Percentiles rank a stretch among this genome's conserved stretches.
phyloP scores from a whole-genome alignment of 1,140 invertebrate species.

The Drosophila guanche region DNA sequence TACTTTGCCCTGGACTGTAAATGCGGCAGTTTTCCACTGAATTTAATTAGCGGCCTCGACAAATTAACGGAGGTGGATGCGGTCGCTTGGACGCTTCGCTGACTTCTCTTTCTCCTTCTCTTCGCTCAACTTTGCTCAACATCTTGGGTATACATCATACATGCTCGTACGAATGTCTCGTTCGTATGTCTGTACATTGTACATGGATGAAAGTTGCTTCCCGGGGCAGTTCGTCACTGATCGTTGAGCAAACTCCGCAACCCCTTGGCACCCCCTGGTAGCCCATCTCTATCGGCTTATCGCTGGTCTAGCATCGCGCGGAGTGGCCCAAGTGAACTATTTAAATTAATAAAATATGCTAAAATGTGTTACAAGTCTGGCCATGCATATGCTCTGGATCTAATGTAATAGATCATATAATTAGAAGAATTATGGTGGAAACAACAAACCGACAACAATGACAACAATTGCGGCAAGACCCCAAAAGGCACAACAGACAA shows the following conservation, averaged over 20 bases:
- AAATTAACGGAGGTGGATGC: conserved; percentile 78
- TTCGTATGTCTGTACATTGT: no score
- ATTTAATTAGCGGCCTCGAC: conserved; percentile 74
- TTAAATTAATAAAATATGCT: conserved; percentile 83
- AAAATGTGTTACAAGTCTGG: conserved; percentile 77
- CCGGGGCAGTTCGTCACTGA: conserved; percentile 63
- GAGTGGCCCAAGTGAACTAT: conserved; percentile 69
- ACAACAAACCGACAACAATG: conserved; percentile 41
- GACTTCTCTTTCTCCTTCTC: conserved; percentile 50
- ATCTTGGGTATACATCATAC: no score
- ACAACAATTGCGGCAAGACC: conserved; percentile 57
- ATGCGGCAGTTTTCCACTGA: conserved; percentile 76
- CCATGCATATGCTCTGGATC: conserved; percentile 28
- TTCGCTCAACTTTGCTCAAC: background rate
- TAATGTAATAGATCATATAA: conserved; percentile 79
- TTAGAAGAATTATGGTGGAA: conserved; percentile 82
- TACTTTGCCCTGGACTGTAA: conserved; percentile 34
- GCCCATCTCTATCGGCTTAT: conserved; percentile 33
- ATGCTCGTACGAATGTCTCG: no score
- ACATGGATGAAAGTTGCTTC: conserved; percentile 44
- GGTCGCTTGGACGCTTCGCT: conserved; percentile 76
- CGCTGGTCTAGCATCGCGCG: conserved; percentile 47
- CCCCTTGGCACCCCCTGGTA: background rate
- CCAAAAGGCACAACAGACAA: conserved; percentile 45
- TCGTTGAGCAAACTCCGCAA: conserved; percentile 53